Evolutionary conservation across 2,888 invertebrate genomes (phyloP).

Genomic region (Campoletis raptor): DNA sequence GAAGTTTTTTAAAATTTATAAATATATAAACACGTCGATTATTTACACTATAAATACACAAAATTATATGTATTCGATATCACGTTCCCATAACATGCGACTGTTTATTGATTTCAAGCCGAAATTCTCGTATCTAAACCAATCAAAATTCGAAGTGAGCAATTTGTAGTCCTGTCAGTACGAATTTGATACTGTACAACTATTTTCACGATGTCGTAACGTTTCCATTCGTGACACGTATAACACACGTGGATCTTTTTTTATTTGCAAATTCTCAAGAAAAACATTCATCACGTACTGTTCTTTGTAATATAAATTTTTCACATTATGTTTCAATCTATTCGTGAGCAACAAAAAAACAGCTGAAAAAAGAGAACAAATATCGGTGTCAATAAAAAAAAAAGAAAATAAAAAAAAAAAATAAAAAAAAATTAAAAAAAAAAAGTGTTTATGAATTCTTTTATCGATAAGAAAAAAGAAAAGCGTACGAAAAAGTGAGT

Average conservation of each 20-base stretch:
- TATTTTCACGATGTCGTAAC: neutral
- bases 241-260: conserved; percentile 3
- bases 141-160: conserved; percentile 19
- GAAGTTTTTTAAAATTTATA: no score
- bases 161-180: neutral
- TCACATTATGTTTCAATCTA: neutral
- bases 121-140: conserved; percentile 25
- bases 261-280: neutral
- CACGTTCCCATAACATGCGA: conserved; percentile 26
- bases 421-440: neutral
- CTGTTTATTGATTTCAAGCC: conserved; percentile 45
- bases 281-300: neutral
- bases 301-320: neutral
- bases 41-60: neutral
- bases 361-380: neutral
- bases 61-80: neutral
- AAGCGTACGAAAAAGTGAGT: neutral
- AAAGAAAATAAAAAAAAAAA: no score
- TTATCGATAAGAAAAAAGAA: neutral
- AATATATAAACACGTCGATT: neutral
- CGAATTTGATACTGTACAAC: neutral
- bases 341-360: neutral
- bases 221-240: conserved; percentile 11
- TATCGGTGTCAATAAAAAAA: neutral
- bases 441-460: neutral